Base-by-base conservation (phyloP, 2,888 invertebrate species). In the Drosophila peninsularis region DNA sequence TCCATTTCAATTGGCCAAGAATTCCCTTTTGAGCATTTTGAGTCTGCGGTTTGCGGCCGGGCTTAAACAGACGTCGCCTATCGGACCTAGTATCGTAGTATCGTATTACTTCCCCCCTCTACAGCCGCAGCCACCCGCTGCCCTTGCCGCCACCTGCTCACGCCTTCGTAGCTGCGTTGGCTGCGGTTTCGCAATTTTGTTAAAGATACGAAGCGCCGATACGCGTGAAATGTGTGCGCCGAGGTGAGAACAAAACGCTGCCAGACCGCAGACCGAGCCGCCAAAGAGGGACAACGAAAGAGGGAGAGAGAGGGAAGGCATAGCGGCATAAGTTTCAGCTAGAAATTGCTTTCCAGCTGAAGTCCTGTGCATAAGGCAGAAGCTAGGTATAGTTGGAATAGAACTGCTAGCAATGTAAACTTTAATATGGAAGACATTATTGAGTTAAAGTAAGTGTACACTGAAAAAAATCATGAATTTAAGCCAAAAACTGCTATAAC, bases 141-240 rank as follows among this genome's bases (percentile, higher is more conserved):
- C 54, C 56, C 42, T 17, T n/a, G 11, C 10, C 42, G 14, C 24
- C 41, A 36, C 30, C 14, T 30, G 14, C 32, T 24, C 50, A 7
- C 52, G 53, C 44, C 34, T 58, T 57, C 55, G 64, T 66, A 42
- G 52, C 60, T 30, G 45, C 44, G 71, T 57, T 78, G 69, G 72
- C 71, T 89, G 90, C 63, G 86, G 86, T 86, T 89, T 86, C 50
- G 80, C 83, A 85, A 77, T 86, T 86, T 89, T 89, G 90, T 80
- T 80, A 70, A 88, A 86, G 86, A 86, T 86, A 64, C 73, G 55
- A 71, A 66, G 75, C 70, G 70, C 76, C 71, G 77, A 83, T 83
- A 80, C 47, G 83, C 67, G 65, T 60, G 45, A 69, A 74, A 62
- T 62, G 74, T 67, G 63, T 63, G 65, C 70, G 71, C 17, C 52